phyloP scores from a whole-genome alignment of 1,140 invertebrate species.

The Drosophila setifemur region DNA sequence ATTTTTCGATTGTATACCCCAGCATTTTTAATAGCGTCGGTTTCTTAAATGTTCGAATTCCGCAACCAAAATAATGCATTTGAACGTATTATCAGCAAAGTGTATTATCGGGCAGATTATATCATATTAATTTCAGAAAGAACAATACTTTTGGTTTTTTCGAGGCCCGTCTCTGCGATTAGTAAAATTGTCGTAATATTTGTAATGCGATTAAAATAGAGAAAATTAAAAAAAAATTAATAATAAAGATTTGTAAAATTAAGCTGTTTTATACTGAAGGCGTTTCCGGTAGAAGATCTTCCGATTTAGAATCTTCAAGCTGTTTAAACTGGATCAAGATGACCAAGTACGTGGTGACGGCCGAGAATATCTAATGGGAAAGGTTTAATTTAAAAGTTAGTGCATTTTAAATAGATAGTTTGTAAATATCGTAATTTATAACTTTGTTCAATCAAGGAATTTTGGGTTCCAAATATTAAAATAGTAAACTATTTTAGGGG shows the following conservation, averaged over 20 bases:
- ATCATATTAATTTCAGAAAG: constrained; percentile 18
- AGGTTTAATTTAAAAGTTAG: background rate
- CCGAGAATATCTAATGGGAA: constrained; percentile 81
- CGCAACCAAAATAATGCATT: constrained; percentile 21
- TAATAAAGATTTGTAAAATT: background rate
- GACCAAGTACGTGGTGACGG: constrained; percentile 78
- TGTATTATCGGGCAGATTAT: constrained; percentile 29
- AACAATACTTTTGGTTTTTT: constrained; percentile 2
- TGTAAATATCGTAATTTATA: too few species aligned
- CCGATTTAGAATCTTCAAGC: constrained; percentile 73
- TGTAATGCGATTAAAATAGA: constrained; percentile 55
- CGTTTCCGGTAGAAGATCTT: constrained; percentile 36
- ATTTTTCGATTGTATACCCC: background rate
- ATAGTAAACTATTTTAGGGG: too few species aligned
- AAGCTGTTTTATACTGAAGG: background rate
- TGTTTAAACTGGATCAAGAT: constrained; percentile 81
- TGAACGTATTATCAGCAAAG: constrained; percentile 16
- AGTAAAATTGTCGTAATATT: constrained; percentile 69
- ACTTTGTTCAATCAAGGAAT: too few species aligned
- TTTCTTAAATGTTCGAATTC: constrained; percentile 50
- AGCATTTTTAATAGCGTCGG: constrained; percentile 29
- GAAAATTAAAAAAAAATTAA: constrained; percentile 31
- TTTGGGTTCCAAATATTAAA: too few species aligned
- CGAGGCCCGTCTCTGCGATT: constrained; percentile 37
- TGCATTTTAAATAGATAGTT: background rate